Conservation (phyloP, 2,797 vertebrate genomes). For the Paguma larvata region DNA sequence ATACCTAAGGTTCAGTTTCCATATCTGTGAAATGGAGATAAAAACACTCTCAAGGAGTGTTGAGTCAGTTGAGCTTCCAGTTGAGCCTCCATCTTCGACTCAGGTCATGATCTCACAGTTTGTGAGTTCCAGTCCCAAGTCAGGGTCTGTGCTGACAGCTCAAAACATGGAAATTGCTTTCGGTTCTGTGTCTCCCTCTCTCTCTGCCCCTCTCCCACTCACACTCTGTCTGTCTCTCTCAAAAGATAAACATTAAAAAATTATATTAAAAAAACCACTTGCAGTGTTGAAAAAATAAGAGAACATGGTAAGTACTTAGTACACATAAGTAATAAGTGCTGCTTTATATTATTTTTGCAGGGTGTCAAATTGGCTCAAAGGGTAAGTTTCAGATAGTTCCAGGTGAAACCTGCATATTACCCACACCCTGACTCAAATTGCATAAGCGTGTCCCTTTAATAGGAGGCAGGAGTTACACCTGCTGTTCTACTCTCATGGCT, state of each 20-base stretch:
- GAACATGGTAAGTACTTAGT: not conserved
- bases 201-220: too few species aligned
- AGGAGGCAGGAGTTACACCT: not conserved
- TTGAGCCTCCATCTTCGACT: too few species aligned
- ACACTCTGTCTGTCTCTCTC: too few species aligned
- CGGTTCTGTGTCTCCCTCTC: too few species aligned
- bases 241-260: too few species aligned
- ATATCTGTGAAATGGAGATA: conserved; percentile 43
- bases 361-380: conserved; percentile 5
- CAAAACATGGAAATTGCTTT: too few species aligned
- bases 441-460: not conserved
- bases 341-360: conserved; percentile 31
- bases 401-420: not conserved
- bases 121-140: too few species aligned
- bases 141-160: too few species aligned
- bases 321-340: conserved; percentile 21
- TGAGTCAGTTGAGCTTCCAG: too few species aligned
- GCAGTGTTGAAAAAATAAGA: conserved; percentile 12
- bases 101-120: too few species aligned
- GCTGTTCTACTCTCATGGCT: not conserved
- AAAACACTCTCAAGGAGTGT: not conserved
- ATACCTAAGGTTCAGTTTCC: not conserved
- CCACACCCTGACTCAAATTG: not conserved
- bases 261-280: too few species aligned
- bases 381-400: conserved; percentile 7